Evolutionary conservation across 2,888 invertebrate species (phyloP), one percentile per base, ranked within the genome.

Genomic region (Oligia latruncula): DNA sequence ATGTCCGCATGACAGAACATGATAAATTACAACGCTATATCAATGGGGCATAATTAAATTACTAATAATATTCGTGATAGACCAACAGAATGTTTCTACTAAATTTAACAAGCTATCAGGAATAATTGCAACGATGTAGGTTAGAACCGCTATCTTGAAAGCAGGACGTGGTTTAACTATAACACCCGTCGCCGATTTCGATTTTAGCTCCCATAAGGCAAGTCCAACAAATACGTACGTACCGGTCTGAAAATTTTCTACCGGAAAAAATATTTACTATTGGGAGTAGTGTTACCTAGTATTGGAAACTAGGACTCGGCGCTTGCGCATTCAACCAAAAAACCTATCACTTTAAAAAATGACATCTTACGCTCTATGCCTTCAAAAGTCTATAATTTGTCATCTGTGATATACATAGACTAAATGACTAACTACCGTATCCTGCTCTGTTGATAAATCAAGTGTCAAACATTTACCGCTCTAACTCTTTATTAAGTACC

Each of bases 1-100:
- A 72, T 35, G 43, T 43, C 71, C 46, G 60, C 49, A 52, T n/a
- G 17, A 20, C 20, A 40, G 46, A 65, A 62, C 52, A 78, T 82
- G 64, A 82, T 85, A 74, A 66, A 82, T 86, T 58, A 77, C 62
- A 13, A 52, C 35, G 65, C 60, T 52, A 46, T 77, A 64, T 74
- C 64, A 43, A 74, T 43, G 60, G 29, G 15, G 29, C 65, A 15
- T 85, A 78, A 83, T 87, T 82, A 67, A 81, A 88, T 81, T 70
- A 70, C 70, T 71, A 77, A 81, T 76, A 58, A 71, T 72, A 78
- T 60, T 74, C 70, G 29, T 74, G 71, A 68, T 43, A 46, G 70
- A 65, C 66, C 46, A 82, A 77, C 46, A 13, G 68, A 81, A 84
- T 84, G 66, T 70, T 71, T 74, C 62, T 60, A 70, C 46, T 81